Evolutionary conservation across 2,888 invertebrate species (phyloP).

Genomic region (Acanthosepion lycidas): DNA sequence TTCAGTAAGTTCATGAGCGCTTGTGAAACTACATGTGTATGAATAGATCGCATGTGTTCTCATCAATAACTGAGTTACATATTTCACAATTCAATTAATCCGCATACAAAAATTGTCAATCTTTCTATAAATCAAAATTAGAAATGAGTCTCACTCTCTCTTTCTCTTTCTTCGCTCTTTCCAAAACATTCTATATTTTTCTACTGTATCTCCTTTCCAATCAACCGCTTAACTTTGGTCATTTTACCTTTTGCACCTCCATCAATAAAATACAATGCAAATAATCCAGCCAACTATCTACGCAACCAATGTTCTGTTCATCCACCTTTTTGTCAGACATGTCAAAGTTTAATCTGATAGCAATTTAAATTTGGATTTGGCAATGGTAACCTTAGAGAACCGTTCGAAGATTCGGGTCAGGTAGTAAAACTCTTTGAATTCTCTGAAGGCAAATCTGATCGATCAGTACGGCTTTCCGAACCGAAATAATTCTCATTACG

Average conservation of each 20-base stretch:
- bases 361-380: not conserved
- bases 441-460: not conserved
- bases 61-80: not conserved
- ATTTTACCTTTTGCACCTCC: not conserved
- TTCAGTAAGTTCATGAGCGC: no score
- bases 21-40: no score
- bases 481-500: not conserved
- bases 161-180: not conserved
- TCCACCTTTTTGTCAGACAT: not conserved
- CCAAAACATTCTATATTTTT: not conserved
- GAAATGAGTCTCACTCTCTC: not conserved
- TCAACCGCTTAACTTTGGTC: not conserved
- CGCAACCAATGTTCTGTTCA: not conserved
- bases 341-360: not conserved
- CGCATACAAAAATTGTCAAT: no score
- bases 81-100: not conserved
- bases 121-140: no score
- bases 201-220: not conserved
- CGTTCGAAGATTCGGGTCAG: not conserved
- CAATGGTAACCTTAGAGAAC: not conserved
- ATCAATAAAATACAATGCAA: not conserved
- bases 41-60: no score
- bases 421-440: slow-evolving; percentile 2
- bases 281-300: not conserved
- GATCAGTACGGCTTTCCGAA: not conserved